Conservation (phyloP, 2,888 invertebrate genomes). For the Notodonta ziczac region DNA sequence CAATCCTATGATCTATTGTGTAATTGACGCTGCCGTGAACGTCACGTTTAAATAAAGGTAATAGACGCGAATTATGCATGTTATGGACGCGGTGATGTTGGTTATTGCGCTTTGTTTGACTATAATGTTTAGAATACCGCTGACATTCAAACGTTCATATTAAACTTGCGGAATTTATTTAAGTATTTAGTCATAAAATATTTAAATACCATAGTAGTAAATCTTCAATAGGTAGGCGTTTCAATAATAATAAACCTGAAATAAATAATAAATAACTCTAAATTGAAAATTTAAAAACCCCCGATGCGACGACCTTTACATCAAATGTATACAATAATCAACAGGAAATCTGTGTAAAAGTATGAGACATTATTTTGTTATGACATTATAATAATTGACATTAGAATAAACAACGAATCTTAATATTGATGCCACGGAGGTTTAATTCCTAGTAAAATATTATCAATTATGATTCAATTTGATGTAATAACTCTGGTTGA, state of each 20-base stretch:
- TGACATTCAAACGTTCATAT: not conserved
- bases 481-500: too few species aligned
- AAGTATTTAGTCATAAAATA: not conserved
- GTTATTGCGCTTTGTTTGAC: constrained; percentile 19
- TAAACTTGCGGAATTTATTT: not conserved
- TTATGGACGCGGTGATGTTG: constrained; percentile 23
- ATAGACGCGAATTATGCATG: constrained; percentile 30
- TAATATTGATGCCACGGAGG: too few species aligned
- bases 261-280: constrained; percentile 30
- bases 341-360: too few species aligned
- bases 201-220: not conserved
- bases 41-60: constrained; percentile 34
- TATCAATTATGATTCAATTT: too few species aligned
- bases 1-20: constrained; percentile 55
- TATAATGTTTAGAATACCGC: not conserved
- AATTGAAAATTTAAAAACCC: too few species aligned
- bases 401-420: too few species aligned
- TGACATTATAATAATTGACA: too few species aligned
- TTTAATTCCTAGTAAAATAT: too few species aligned
- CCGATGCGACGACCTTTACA: constrained; percentile 8
- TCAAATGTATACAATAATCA: too few species aligned
- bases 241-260: constrained; percentile 18
- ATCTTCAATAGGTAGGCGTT: not conserved
- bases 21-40: constrained; percentile 42
- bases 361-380: too few species aligned